Conservation (phyloP, 2,888 invertebrate genomes). For the Erpobdella octoculata region DNA sequence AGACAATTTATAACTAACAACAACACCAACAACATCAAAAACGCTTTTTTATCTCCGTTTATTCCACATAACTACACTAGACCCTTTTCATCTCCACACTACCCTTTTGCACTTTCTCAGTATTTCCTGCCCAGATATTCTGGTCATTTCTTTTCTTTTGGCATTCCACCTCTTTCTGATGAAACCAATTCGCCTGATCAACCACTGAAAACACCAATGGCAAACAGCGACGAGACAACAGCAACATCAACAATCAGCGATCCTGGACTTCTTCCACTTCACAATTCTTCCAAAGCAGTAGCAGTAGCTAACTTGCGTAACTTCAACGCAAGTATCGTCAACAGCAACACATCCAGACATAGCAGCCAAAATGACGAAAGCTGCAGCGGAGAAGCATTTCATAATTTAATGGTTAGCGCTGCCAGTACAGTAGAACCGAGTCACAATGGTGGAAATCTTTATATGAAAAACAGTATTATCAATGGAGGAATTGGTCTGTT, state of each 20-base stretch:
- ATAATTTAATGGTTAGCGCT: not conserved
- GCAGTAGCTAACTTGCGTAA: too few species aligned
- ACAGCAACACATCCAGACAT: not conserved
- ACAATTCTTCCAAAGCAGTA: too few species aligned
- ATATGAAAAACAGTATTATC: not conserved
- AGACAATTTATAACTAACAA: not conserved
- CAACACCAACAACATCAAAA: conserved; percentile 1
- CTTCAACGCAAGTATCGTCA: not conserved
- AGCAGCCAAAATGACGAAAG: not conserved
- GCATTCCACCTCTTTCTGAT: not conserved
- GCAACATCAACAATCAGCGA: not conserved
- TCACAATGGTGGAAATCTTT: not conserved
- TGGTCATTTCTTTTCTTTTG: not conserved
- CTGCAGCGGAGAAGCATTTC: not conserved
- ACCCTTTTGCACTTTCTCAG: not conserved
- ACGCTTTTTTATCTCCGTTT: not conserved
- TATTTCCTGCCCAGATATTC: conserved; percentile 3
- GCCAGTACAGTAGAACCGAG: not conserved
- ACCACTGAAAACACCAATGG: too few species aligned
- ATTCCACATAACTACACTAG: not conserved
- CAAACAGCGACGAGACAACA: too few species aligned
- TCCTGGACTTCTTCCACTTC: too few species aligned
- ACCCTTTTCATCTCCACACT: not conserved
- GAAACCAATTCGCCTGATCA: too few species aligned
- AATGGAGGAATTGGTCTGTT: not conserved